These are phyloP conservation scores for Steinernema khuongi DNA, from an alignment of 1,140 invertebrate genomes.

Conservation along the genomic window DNA sequence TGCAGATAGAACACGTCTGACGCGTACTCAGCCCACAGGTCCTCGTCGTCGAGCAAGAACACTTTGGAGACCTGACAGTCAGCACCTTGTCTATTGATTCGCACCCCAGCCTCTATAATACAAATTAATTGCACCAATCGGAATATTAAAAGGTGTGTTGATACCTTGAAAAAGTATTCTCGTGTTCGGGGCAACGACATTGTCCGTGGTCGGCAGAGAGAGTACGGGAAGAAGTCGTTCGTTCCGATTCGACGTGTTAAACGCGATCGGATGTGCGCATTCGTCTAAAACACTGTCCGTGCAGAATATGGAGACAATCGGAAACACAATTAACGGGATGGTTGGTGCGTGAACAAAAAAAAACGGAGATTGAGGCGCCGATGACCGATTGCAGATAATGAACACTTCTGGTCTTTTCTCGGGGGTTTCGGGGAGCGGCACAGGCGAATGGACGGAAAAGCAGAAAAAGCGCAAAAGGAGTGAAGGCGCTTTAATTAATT, in stretches of 20 bases:
- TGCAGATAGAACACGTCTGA: background rate
- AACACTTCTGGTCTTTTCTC: too few species aligned
- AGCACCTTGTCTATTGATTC: background rate
- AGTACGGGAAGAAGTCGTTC: constrained; percentile 9
- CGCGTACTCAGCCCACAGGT: background rate
- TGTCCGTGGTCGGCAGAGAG: background rate
- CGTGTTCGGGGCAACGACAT: constrained; percentile 5
- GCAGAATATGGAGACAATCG: background rate
- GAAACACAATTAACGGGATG: constrained; percentile 7
- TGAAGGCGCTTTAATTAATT: background rate
- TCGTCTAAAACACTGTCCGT: constrained; percentile 4
- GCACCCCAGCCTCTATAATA: background rate
- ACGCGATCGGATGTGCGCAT: constrained; percentile 16
- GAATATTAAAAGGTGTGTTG: background rate
- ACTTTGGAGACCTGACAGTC: background rate
- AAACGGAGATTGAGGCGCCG: constrained; percentile 8
- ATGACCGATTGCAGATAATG: constrained; percentile 10
- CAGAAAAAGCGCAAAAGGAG: background rate
- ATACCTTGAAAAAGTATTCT: constrained; percentile 1
- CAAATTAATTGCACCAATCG: background rate
- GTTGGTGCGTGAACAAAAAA: background rate
- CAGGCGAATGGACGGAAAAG: background rate
- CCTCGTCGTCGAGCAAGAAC: background rate
- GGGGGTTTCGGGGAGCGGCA: background rate
- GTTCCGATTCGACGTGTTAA: constrained; percentile 15